phyloP scores from a whole-genome alignment of 2,888 invertebrate species.

The Eupithecia abbreviata region DNA sequence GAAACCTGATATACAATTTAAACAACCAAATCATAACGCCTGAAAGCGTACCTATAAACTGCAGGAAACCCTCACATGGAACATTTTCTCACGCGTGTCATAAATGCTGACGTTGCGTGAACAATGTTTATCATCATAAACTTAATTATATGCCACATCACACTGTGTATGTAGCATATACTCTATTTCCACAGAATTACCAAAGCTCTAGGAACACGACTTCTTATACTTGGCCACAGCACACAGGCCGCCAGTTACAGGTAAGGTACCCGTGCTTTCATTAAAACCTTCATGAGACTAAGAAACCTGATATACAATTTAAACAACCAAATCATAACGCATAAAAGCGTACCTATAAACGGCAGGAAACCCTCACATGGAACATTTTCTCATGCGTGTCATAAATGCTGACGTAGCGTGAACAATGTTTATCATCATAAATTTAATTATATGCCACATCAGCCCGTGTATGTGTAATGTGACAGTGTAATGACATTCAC shows the following conservation, averaged over 20 bases:
- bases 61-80: constrained; percentile 36
- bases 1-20: background rate
- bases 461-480: constrained; percentile 25
- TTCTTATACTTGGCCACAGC: no score
- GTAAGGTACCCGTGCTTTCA: no score
- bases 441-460: constrained; percentile 13
- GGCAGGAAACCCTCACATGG: constrained; percentile 35
- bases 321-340: background rate
- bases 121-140: constrained; percentile 34
- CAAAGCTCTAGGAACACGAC: no score
- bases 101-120: constrained; percentile 42
- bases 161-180: constrained; percentile 13
- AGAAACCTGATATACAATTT: background rate
- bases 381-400: constrained; percentile 42
- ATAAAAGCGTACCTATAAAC: constrained; percentile 31
- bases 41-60: constrained; percentile 31
- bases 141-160: constrained; percentile 10
- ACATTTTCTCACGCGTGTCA: constrained; percentile 43
- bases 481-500: constrained; percentile 1
- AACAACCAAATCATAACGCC: background rate
- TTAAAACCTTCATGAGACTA: no score
- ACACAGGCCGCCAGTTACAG: no score
- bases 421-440: constrained; percentile 36
- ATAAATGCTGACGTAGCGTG: constrained; percentile 42
- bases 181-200: no score